Evolutionary conservation across 2,113 vertebrate species (phyloP), one percentile per base, ranked within the genome.

Genomic region (Catagonus wagneri): DNA sequence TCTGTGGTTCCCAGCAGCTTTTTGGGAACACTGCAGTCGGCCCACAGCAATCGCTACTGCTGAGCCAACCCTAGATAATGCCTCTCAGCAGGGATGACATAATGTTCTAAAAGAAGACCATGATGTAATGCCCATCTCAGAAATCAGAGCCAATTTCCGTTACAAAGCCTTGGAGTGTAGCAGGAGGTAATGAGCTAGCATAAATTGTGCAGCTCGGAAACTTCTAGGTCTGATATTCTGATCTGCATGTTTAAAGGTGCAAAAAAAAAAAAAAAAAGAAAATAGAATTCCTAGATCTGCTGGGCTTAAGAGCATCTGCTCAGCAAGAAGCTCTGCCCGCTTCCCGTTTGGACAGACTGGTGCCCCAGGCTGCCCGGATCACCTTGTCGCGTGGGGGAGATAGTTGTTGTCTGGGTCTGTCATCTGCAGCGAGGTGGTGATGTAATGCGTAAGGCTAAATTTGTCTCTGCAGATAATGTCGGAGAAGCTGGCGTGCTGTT

Each of bases 91-190:
- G 98, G 98, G 98, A 98, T 99, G 99, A 99, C 98, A 98, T 99
- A 98, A 99, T 99, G 99, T 97, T 97, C 99, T 99, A 99, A 99
- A 99, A 99, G 98, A 98, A 98, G 99, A 97, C 95, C 76, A 98
- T 99, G 99, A 99, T 99, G 99, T 99, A 99, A 99, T 99, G 98
- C 97, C 90, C 95, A 98, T 98, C 98, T 98, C 97, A 98, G 98
- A 98, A 98, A 98, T 97, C 98, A 98, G 97, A 98, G 97, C 97
- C 98, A 98, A 98, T 98, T 98, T 98, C 98, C 60, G 84, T 97
- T 98, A 97, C 97, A 98, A 98, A 98, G 98, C 98, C 97, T 98
- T 95, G 90, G 98, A 98, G 98, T 97, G 95, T 97, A 97, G 97
- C 97, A 92, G 98, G 97, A 98, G 97, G 97, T 97, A 98, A 98